Conservation (phyloP, 2,888 invertebrate species). For the Cephus runcator region DNA sequence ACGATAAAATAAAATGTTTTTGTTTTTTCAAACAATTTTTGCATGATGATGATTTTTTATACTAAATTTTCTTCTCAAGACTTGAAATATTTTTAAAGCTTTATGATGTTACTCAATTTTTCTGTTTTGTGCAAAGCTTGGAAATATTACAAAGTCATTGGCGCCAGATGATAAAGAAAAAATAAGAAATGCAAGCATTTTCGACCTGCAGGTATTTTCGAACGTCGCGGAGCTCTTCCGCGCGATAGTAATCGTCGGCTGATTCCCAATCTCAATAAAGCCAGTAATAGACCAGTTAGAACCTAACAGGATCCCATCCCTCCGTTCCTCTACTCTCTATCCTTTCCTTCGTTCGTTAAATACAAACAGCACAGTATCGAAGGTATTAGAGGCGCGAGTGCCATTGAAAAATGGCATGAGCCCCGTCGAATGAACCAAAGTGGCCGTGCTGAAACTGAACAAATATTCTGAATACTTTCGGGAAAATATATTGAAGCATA, state of each 20-base stretch:
- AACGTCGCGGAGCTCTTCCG: neutral
- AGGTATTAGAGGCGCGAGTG: slow-evolving; percentile 18
- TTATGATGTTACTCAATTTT: neutral
- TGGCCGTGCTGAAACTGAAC: slow-evolving; percentile 5
- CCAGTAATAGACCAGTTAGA: slow-evolving; percentile 41
- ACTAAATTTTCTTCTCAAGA: neutral
- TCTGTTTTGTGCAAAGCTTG: neutral
- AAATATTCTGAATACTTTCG: neutral
- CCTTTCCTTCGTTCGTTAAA: slow-evolving; percentile 6
- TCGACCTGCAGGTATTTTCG: neutral
- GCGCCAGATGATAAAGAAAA: no score
- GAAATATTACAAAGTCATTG: neutral
- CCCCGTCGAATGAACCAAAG: slow-evolving; percentile 28
- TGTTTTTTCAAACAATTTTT: neutral
- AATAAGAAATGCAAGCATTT: no score
- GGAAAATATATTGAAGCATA: neutral
- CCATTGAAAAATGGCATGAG: slow-evolving; percentile 27
- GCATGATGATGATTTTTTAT: neutral
- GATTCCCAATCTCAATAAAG: slow-evolving; percentile 46
- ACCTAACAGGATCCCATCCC: slow-evolving; percentile 26
- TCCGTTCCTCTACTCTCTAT: slow-evolving; percentile 3
- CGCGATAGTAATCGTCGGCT: slow-evolving; percentile 31
- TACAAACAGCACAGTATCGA: neutral
- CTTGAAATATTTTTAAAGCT: neutral
- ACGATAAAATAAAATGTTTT: neutral